Conservation (phyloP, 2,113 vertebrate genomes). For the Notechis scutatus region DNA sequence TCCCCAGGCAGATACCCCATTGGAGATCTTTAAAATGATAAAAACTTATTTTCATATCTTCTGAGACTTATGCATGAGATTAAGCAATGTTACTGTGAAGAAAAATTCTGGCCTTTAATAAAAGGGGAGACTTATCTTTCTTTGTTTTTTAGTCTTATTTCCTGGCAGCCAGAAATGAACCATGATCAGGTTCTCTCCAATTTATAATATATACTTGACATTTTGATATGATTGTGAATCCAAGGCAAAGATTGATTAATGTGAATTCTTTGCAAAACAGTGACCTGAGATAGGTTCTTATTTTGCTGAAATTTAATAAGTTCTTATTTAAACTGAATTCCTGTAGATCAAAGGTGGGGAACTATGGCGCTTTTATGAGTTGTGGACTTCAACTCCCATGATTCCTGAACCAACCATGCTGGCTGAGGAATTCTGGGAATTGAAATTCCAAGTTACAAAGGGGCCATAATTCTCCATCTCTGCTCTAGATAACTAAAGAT, state of each 20-base stretch:
- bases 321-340: background rate
- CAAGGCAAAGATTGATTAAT: slow-evolving; percentile 7
- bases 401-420: background rate
- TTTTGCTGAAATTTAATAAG: background rate
- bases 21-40: background rate
- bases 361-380: background rate
- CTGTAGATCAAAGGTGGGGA: background rate
- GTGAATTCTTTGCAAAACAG: background rate
- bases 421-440: background rate
- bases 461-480: background rate
- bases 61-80: background rate
- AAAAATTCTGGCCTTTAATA: slow-evolving; percentile 5
- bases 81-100: background rate
- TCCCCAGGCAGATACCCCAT: background rate
- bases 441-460: background rate
- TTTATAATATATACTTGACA: background rate
- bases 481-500: slow-evolving; percentile 1
- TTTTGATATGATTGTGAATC: slow-evolving; percentile 12
- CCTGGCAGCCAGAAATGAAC: slow-evolving; percentile 9
- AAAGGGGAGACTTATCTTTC: background rate
- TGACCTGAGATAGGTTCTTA: background rate
- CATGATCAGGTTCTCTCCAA: background rate
- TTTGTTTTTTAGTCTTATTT: slow-evolving; percentile 16
- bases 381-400: background rate
- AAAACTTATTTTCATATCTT: background rate